phyloP scores from a whole-genome alignment of 2,797 vertebrate genomes.

The Cirrhinus mrigala region DNA sequence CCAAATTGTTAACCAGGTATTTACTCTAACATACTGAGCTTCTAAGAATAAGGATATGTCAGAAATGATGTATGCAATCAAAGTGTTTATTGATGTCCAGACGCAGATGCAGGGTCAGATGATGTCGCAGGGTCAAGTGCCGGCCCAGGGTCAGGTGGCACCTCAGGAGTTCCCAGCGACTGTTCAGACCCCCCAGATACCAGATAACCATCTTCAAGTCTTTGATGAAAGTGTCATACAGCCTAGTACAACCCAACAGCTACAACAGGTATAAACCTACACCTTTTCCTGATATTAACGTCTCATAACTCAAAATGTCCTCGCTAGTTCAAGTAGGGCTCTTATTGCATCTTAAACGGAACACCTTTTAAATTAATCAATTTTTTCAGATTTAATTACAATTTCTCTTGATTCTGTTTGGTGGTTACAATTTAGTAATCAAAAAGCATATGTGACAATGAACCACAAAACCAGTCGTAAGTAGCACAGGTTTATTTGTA shows the following conservation, averaged over 20 bases:
- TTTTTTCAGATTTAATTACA: background rate
- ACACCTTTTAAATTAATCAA: no score
- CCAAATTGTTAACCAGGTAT: constrained; percentile 81
- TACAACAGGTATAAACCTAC: constrained; percentile 6
- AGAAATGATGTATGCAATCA: background rate
- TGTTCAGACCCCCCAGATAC: background rate
- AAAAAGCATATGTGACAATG: background rate
- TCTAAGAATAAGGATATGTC: no score
- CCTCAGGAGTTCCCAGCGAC: background rate
- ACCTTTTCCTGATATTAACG: background rate
- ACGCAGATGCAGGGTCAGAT: constrained; percentile 23
- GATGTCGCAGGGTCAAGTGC: background rate
- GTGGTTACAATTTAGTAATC: background rate
- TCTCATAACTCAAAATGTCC: background rate
- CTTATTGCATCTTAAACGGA: background rate
- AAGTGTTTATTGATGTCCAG: constrained; percentile 12
- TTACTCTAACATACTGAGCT: background rate
- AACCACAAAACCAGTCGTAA: no score
- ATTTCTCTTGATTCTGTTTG: background rate
- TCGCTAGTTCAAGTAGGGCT: background rate
- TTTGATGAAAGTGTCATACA: background rate
- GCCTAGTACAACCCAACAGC: background rate
- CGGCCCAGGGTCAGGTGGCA: background rate
- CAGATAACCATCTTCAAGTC: background rate
- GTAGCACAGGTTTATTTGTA: no score